Evolutionary conservation across 2,797 vertebrate genomes (phyloP), one percentile per base, ranked within the genome.

Genomic region (Takifugu rubripes): DNA sequence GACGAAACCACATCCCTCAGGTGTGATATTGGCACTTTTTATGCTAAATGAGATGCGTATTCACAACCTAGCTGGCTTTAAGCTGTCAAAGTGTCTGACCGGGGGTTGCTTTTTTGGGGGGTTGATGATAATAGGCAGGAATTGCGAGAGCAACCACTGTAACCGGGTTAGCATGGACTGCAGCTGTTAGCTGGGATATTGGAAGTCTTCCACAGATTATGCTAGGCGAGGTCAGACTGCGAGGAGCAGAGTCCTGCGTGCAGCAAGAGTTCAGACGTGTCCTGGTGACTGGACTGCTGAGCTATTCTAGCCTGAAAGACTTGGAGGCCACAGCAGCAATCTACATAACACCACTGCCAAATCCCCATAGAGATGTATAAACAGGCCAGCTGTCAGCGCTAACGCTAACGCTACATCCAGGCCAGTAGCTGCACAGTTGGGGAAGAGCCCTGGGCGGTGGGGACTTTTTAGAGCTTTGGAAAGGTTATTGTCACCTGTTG

Each of bases 251-350:
- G 52, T 54, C 55, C 65, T n/a, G 62, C 49, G 14, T 47, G 53
- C 56, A 60, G 62, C 68, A 58, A 57, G 72, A 52, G 25, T 68
- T 50, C 10, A 62, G 57, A 72, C 56, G 63, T 59, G 56, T 53
- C 53, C 2, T 52, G 46, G 54, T 64, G 70, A 72, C 72, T 75
- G 72, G 77, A 78, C 69, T 46, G 53, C 52, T 54, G 70, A 61
- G 82, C 85, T 87, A 86, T 87, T 88, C 85, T 70, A 62, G 70
- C 76, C 54, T 47, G 16, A 67, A 77, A 53, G 62, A 53, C 74
- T 77, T 31, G 0, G 74, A 68, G 74, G 79, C 72, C 63, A 60
- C 47, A 53, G 25, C 64, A 27, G 67, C 77, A 54, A 75, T 81
- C 77, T 77, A 69, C 77, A 66, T 53, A 68, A 54, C 54, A 57